Conservation (phyloP, 2,113 vertebrate species). For the Istiophorus platypterus region DNA sequence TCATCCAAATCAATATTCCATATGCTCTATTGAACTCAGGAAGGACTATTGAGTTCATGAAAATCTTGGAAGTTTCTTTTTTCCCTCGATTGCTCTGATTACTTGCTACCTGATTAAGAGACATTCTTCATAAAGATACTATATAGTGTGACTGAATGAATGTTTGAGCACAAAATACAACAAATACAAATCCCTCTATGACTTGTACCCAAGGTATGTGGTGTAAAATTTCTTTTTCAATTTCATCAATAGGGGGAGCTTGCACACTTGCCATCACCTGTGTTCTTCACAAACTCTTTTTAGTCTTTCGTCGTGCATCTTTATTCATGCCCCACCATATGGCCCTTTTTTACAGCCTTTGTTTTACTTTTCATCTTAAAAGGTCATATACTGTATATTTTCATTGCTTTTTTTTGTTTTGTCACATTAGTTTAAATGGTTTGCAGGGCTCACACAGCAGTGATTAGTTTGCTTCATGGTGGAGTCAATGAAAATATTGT, state of each 20-base stretch:
- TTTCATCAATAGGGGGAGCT: conserved; percentile 81
- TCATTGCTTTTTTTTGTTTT: conserved; percentile 46
- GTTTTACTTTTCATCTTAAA: conserved; percentile 56
- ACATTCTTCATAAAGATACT: conserved; percentile 4
- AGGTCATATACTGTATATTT: conserved; percentile 53
- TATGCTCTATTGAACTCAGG: conserved; percentile 58
- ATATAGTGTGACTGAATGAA: not conserved
- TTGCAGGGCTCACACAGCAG: conserved; percentile 19
- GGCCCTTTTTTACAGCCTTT: conserved; percentile 56
- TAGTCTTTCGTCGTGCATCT: conserved; percentile 43
- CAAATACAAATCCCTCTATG: not conserved
- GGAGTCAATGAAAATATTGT: conserved; percentile 45
- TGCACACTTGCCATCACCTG: conserved; percentile 67
- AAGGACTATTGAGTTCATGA: conserved; percentile 57
- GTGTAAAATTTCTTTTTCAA: not conserved
- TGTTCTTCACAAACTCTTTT: conserved; percentile 28
- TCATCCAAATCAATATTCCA: conserved; percentile 68
- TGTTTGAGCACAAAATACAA: conserved; percentile 18
- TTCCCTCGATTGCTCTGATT: not conserved
- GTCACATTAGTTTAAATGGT: conserved; percentile 46
- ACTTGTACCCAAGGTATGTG: not conserved
- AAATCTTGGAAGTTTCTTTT: conserved; percentile 25
- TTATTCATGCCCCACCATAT: conserved; percentile 49
- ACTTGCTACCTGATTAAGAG: conserved; percentile 29
- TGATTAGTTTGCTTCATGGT: conserved; percentile 52